Percentiles rank a stretch among this genome's conserved stretches.
These are phyloP conservation scores for Montipora cactus DNA, from an alignment of 64 coral and sea anemone genomes.

Conservation along the genomic window DNA sequence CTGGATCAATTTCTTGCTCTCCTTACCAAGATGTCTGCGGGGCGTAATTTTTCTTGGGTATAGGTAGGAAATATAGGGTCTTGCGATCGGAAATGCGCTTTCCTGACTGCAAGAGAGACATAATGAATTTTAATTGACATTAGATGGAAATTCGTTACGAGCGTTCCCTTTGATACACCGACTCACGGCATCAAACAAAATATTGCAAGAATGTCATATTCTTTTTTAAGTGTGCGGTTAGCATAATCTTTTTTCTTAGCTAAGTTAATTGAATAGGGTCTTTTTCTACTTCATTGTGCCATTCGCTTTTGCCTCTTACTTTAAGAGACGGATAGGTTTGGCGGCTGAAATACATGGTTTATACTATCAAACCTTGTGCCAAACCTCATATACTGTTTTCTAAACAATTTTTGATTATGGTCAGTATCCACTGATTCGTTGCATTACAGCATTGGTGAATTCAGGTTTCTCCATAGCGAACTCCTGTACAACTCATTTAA, in stretches of 20 bases:
- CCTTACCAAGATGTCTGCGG: neutral
- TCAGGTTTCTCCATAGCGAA: neutral
- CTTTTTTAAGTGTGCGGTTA: neutral
- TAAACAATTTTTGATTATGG: neutral
- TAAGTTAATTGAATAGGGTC: conserved; percentile 36
- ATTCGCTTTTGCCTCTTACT: neutral
- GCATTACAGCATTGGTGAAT: neutral
- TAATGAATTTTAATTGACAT: conserved; percentile 54
- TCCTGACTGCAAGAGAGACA: neutral
- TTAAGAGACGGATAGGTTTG: neutral
- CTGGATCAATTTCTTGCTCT: neutral
- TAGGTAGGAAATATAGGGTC: no score
- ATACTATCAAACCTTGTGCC: neutral
- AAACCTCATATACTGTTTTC: conserved; percentile 12
- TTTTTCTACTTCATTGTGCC: neutral
- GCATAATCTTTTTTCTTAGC: neutral
- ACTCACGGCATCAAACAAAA: neutral
- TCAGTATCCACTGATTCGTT: neutral
- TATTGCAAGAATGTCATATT: conserved; percentile 23
- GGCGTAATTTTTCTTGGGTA: neutral
- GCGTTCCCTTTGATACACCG: no score
- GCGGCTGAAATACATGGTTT: neutral
- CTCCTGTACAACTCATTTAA: neutral
- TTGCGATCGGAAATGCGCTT: neutral
- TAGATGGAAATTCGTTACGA: no score